A percentile compares a stretch with the other conserved stretches of the same genome.
Evolutionary conservation across 2,888 invertebrate species (phyloP).

Genomic region (Physocephala rufipes): DNA sequence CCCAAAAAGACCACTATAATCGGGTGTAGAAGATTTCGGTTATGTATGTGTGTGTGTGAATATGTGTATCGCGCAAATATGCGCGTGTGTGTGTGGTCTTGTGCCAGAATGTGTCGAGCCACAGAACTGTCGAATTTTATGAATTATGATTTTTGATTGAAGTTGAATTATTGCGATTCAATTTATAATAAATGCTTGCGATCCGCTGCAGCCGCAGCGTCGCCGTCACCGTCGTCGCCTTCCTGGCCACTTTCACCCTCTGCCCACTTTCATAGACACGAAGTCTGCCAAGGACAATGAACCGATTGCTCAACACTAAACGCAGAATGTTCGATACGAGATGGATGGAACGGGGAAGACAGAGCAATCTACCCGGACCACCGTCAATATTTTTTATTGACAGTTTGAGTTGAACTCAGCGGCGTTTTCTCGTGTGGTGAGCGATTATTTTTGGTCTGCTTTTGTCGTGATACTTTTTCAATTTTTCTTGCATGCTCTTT

Average conservation of each 20-base stretch:
- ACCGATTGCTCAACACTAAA: constrained; percentile 46
- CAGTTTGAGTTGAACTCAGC: constrained; percentile 58
- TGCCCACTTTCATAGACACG: constrained; percentile 23
- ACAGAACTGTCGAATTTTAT: constrained; percentile 54
- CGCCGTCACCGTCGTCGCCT: constrained; percentile 23
- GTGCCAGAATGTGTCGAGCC: constrained; percentile 36
- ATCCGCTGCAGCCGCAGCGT: constrained; percentile 37
- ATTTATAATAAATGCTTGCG: constrained; percentile 59
- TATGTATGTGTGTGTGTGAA: constrained; percentile 31
- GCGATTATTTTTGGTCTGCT: constrained; percentile 53
- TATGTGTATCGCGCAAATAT: constrained; percentile 33
- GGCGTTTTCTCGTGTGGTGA: constrained; percentile 46
- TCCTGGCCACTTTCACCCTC: not conserved
- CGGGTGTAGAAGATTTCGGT: constrained; percentile 1
- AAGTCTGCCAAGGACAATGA: constrained; percentile 57
- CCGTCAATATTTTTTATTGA: constrained; percentile 48
- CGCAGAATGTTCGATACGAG: too few species aligned
- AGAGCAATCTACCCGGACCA: not conserved
- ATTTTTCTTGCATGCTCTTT: constrained; percentile 25
- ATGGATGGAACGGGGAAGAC: too few species aligned
- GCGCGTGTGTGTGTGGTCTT: constrained; percentile 36
- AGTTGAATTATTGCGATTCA: constrained; percentile 63
- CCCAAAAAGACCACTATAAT: too few species aligned
- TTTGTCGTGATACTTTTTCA: constrained; percentile 42
- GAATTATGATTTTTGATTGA: constrained; percentile 66